A percentile compares a stretch with the other conserved stretches of the same genome.
phyloP scores from a whole-genome alignment of 2,113 vertebrate genomes.

The Anhinga rufa region DNA sequence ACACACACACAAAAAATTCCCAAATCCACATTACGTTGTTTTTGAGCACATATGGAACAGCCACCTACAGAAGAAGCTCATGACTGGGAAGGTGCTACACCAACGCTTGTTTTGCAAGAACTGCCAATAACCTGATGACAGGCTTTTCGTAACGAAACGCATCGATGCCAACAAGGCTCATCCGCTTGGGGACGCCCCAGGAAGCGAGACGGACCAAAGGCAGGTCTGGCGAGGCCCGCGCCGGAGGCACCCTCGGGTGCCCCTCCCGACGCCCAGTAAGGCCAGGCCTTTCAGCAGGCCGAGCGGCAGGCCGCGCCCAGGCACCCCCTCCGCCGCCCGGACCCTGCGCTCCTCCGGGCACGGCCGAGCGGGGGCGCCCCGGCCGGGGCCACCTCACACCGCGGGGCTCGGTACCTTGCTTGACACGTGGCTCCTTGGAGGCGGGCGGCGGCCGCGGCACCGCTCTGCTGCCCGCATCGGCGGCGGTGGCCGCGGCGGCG shows the following conservation, averaged over 20 bases:
- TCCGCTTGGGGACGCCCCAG: fast-evolving
- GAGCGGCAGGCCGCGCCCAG: not conserved
- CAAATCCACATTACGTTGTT: fast-evolving
- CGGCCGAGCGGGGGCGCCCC: no score
- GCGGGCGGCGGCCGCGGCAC: constrained; percentile 43
- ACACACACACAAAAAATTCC: no score
- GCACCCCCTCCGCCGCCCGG: not conserved
- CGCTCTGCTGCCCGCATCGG: constrained; percentile 51
- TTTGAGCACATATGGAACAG: fast-evolving
- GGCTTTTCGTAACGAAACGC: no score
- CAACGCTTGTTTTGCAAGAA: no score
- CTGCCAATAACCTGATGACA: fast-evolving
- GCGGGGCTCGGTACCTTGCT: constrained; percentile 59
- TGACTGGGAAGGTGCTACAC: not conserved
- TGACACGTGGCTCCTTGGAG: constrained; percentile 64
- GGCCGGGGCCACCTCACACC: not conserved
- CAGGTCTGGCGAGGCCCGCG: fast-evolving
- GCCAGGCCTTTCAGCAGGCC: not conserved
- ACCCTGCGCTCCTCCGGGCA: no score
- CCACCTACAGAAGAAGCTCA: fast-evolving
- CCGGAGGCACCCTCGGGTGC: fast-evolving
- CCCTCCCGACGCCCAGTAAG: fast-evolving
- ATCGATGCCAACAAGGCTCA: fast-evolving
- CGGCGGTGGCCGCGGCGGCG: not conserved
- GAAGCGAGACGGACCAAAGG: fast-evolving